These are phyloP conservation scores for Zophobas morio DNA, from an alignment of 1,140 invertebrate genomes.

Conservation along the genomic window DNA sequence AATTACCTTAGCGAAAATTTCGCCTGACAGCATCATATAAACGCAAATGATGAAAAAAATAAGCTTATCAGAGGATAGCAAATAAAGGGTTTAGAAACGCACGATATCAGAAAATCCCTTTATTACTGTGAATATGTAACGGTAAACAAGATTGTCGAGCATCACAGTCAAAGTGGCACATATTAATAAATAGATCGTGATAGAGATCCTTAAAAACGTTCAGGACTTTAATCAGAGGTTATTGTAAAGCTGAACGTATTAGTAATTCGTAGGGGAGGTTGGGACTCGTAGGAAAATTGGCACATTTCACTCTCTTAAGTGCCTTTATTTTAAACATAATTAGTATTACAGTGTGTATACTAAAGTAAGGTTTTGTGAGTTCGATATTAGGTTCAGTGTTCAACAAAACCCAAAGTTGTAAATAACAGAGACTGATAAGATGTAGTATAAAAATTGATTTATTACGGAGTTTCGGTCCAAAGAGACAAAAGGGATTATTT, in stretches of 20 bases:
- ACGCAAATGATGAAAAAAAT: neutral
- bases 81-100: conserved; percentile 18
- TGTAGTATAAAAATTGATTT: no score
- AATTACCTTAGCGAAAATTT: conserved; percentile 8
- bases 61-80: conserved; percentile 6
- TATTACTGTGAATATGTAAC: neutral
- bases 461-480: no score
- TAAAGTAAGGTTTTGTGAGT: no score
- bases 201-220: conserved; percentile 22
- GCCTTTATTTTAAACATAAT: no score
- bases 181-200: neutral
- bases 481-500: no score
- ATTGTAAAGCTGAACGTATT: conserved; percentile 1
- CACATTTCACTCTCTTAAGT: no score
- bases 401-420: no score
- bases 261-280: neutral
- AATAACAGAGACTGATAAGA: no score
- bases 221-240: neutral
- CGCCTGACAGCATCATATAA: conserved; percentile 10
- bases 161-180: neutral
- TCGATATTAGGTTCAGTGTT: no score
- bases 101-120: conserved; percentile 29
- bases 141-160: neutral
- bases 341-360: no score
- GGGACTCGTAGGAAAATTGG: no score